Base-by-base conservation (phyloP, 2,888 invertebrate species). In the Hypercompe scribonia region DNA sequence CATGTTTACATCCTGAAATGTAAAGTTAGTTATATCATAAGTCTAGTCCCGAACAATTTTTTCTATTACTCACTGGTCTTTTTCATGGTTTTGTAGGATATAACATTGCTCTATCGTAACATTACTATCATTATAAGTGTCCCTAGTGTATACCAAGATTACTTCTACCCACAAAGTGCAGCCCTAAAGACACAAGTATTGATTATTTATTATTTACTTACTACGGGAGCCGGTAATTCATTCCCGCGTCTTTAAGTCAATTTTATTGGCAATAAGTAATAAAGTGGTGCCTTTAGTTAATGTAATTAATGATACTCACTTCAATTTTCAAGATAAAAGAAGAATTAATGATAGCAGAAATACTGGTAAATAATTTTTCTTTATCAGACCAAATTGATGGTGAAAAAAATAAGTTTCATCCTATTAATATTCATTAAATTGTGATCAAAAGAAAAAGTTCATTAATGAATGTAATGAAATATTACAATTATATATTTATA, bases 251-350 rank as follows among this genome's bases (percentile, higher is more conserved):
- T 28, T 18, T 58, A 61, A 69, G 69, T 69, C 39, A 61, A 63
- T 69, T 61, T 69, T 31, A 69, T 42, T 31, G 61, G 61, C 36
- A 64, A 61, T 64, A 64, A 64, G 46, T 46, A 70, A 70, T 64
- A 63, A 70, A 69, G 21, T 10, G 39, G 28, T 15, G 42, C 42
- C 39, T 33, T 61, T 39, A n/a, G 28, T 39, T 69, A 69, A 63
- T 69, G 61, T 69, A 69, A 69, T 61, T 69, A 61, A 69, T 69
- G 68, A 61, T 61, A 42, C 13, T 5, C 42, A 36, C 61, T 69
- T 39, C 61, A 63, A 68, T 63, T 31, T 69, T 33, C 10, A 61
- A 63, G 69, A 63, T 33, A 68, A 68, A 68, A 68, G 54, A 33
- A 42, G 24, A 15, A 36, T 36, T 54, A 28, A 58, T 36, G 54